Base-by-base conservation (phyloP, 2,888 invertebrate genomes). In the Heliconius charithonia region DNA sequence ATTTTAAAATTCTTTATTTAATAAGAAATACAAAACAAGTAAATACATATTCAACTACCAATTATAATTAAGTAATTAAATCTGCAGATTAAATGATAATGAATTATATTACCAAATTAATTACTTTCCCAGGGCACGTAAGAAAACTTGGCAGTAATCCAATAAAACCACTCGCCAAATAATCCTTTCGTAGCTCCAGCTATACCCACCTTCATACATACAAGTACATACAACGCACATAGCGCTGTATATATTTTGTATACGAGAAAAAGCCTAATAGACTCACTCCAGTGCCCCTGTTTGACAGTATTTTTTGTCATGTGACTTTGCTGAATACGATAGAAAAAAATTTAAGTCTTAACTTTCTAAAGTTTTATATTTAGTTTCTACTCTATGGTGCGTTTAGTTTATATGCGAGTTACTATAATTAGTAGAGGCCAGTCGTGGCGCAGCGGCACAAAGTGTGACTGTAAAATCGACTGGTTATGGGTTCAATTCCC, bases 101-200 rank as follows among this genome's bases (percentile, higher is more conserved):
- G 69, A 69, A 74, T 74, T 74, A 45, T 65, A 74, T 76, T 76
- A 76, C 41, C 41, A 62, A 76, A 76, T 66, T 76, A 76, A 76
- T 76, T 76, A 76, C 76, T 69, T 59, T 76, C 45, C 76, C 69
- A 76, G 41, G 27, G 65, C 76, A 76, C 69, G 76, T 76, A 69
- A 69, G 74, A 66, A 69, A 78, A 69, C 73, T 78, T 78, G 78
- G 78, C 78, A 75, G 45, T 75, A 75, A 78, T 59, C 78, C 78
- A 78, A 78, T 69, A 67, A 74, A 69, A 78, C 69, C 78, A 75
- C 70, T 59, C 45, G 78, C 78, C 78, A 78, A 75, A 78, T 78
- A 75, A 78, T 78, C 75, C 73, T 75, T 75, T 67, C 32, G 69
- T 69, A 62, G 51, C 59, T 59, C 74, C 59, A 62, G 56, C 51